Base-by-base conservation (phyloP, 2,888 invertebrate species). In the Drosophila paracracens region DNA sequence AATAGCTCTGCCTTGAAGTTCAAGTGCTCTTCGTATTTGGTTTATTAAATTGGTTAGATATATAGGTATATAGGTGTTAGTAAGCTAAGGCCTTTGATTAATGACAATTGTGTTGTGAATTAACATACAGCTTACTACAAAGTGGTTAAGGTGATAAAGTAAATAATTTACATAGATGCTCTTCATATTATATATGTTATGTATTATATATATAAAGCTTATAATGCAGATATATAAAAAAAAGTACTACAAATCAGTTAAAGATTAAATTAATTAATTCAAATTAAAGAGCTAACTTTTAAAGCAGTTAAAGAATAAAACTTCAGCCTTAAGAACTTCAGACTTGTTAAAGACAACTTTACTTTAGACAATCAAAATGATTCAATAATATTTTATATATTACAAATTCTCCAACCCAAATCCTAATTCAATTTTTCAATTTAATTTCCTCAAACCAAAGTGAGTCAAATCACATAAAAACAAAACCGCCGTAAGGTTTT, bases 241-340 rank as follows among this genome's bases (percentile, higher is more conserved):
- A 38, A 38, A 8, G n/a, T 1, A 10, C n/a, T n/a, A 38, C 0
- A n/a, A 38, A 38, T 36, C 18, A 31, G 31, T 2, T 31, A 31
- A 0, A 31, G 31, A 31, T 31, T 31, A 8, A 2, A 31, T 8
- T 8, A 2, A 8, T 8, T 2, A 8, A 31, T 31, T 8, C 0
- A 31, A 31, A 2, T 31, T 10, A n/a, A 1, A 38, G 1, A 0
- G 0, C 1, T 8, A 0, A 2, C n/a, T 43, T 11, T 11, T 1
- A 1, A 21, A 6, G 3, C 13, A 46, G 21, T 21, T 40, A 1
- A 40, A n/a, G 0, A n/a, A 4, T 10, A n/a, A 4, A 11, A 0
- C 33, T 11, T 33, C 0, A 33, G 11, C 11, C 13, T 33, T 0
- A 35, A 13, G 13, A 35, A 13, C 1, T 33, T 33, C 4, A 33